Conservation (phyloP, 2,888 invertebrate species). For the Pemphredon lugubris region DNA sequence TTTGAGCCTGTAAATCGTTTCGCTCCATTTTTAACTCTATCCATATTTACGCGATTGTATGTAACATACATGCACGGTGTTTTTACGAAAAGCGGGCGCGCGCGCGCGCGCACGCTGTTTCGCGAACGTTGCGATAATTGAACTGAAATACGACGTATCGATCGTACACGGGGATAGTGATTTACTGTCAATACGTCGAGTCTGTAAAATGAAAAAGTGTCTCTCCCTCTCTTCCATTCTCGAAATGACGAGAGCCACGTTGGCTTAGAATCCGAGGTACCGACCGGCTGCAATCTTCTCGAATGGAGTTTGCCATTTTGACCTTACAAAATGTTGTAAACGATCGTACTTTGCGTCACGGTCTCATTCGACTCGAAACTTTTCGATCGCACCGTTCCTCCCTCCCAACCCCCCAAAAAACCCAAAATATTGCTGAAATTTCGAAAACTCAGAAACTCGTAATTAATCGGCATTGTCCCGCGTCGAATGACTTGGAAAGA, state of each 20-base stretch:
- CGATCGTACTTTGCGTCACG: too few relatives aligned
- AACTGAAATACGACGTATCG: conserved; percentile 13
- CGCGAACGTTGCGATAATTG: neutral
- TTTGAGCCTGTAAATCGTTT: conserved; percentile 4
- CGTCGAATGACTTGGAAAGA: conserved; percentile 6
- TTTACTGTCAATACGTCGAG: conserved; percentile 21
- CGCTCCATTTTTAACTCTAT: conserved; percentile 2
- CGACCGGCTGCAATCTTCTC: too few relatives aligned
- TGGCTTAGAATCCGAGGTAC: too few relatives aligned
- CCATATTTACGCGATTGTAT: too few relatives aligned
- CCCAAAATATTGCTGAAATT: too few relatives aligned
- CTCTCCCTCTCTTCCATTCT: neutral
- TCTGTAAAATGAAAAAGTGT: neutral
- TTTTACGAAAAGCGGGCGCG: neutral
- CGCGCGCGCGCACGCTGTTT: too few relatives aligned
- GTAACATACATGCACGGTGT: neutral
- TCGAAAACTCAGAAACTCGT: too few relatives aligned
- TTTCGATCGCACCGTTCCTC: too few relatives aligned
- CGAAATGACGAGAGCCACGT: neutral
- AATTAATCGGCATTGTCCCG: conserved; percentile 15
- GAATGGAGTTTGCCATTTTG: neutral
- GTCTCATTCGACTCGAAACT: too few relatives aligned
- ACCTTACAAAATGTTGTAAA: too few relatives aligned
- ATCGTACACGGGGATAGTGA: neutral
- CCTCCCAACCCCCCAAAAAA: too few relatives aligned